phyloP scores from a whole-genome alignment of 2,888 invertebrate genomes.

The Clepsis dumicolana region DNA sequence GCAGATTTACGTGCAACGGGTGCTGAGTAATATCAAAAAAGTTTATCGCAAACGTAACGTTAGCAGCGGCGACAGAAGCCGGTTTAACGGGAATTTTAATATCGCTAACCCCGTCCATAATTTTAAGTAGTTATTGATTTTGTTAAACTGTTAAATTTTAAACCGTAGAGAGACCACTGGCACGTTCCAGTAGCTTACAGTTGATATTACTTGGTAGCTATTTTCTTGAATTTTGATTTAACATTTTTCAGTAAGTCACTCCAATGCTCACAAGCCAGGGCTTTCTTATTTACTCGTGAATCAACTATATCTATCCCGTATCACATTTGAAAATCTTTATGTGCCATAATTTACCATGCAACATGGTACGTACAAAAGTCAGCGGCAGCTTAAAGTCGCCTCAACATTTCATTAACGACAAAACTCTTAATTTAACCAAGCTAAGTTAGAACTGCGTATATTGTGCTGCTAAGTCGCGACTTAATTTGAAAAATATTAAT shows the following conservation, averaged over 20 bases:
- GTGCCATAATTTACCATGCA: too few relatives aligned
- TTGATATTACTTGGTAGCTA: background rate
- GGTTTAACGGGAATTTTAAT: constrained; percentile 67
- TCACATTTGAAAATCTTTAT: too few relatives aligned
- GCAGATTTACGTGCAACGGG: constrained; percentile 82
- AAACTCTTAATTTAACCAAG: constrained; percentile 30
- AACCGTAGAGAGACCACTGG: background rate
- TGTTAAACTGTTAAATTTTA: background rate
- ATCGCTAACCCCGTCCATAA: constrained; percentile 70
- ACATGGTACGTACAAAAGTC: too few relatives aligned
- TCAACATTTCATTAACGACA: background rate
- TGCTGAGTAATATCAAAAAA: constrained; percentile 84
- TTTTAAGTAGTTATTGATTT: constrained; percentile 49
- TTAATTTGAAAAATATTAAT: constrained; percentile 42
- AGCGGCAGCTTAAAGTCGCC: background rate
- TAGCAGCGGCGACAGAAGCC: constrained; percentile 52
- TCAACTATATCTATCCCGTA: too few relatives aligned
- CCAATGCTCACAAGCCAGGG: too few relatives aligned
- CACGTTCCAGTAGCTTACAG: background rate
- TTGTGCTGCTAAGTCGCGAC: constrained; percentile 28
- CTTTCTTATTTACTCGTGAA: too few relatives aligned
- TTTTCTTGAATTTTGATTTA: too few relatives aligned
- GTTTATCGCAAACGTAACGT: constrained; percentile 76
- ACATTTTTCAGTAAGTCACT: too few relatives aligned
- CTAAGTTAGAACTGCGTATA: constrained; percentile 18